Evolutionary conservation across 2,888 invertebrate genomes (phyloP).

Genomic region (Ceriagrion tenellum): DNA sequence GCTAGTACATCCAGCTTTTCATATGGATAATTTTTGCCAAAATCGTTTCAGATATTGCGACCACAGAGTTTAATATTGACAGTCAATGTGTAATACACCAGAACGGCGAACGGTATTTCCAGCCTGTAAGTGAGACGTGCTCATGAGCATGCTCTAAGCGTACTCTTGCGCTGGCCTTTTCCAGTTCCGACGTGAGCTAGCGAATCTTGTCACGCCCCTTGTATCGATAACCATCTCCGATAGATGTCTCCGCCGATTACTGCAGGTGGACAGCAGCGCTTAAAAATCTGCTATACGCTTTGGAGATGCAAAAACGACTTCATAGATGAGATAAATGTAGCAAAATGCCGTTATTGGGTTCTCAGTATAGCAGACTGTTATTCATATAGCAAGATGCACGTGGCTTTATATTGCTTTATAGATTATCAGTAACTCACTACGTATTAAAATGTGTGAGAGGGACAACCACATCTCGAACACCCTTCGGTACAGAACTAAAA

Average conservation of each 20-base stretch:
- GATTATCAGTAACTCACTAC: too few species aligned
- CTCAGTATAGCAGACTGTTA: background rate
- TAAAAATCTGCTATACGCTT: background rate
- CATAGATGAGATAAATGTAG: background rate
- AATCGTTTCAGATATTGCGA: too few species aligned
- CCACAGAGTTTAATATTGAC: background rate
- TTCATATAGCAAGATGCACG: too few species aligned
- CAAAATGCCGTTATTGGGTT: background rate
- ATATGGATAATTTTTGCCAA: too few species aligned
- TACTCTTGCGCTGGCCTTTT: background rate
- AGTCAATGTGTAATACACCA: background rate
- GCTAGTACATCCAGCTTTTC: too few species aligned
- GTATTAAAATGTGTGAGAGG: too few species aligned
- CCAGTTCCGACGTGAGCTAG: background rate
- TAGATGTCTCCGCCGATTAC: constrained; percentile 29
- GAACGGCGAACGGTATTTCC: background rate
- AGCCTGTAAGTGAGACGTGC: background rate
- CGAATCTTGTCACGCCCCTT: constrained; percentile 13
- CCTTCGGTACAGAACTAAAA: too few species aligned
- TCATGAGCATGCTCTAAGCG: background rate
- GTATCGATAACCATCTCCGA: constrained; percentile 47
- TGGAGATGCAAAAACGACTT: background rate
- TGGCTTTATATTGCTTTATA: too few species aligned
- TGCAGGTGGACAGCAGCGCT: background rate
- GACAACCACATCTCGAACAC: too few species aligned